Evolutionary conservation across 2,113 vertebrate species (phyloP).

Genomic region (Pontoporia blainvillei): DNA sequence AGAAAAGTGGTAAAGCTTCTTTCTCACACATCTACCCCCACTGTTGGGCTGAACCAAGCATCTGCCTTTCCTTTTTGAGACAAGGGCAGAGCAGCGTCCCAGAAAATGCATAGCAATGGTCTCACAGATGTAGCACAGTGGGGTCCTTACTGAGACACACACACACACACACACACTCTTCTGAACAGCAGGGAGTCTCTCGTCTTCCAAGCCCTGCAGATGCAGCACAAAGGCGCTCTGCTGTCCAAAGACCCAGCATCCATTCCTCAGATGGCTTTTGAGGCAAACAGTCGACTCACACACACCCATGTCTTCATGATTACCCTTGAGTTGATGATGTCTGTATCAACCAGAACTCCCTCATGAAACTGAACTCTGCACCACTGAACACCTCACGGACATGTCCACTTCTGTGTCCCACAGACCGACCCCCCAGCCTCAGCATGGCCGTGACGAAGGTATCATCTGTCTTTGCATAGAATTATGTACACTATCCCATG

Average conservation of each 20-base stretch:
- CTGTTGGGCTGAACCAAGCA: not conserved
- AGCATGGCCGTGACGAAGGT: not conserved
- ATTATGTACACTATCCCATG: too few relatives aligned
- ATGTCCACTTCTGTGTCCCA: not conserved
- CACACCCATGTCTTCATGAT: too few relatives aligned
- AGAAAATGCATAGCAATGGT: not conserved
- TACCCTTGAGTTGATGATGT: not conserved
- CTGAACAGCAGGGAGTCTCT: not conserved
- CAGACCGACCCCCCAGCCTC: not conserved
- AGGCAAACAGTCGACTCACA: not conserved
- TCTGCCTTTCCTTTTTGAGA: not conserved
- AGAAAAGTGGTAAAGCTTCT: not conserved
- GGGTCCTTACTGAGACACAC: not conserved
- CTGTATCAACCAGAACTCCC: not conserved
- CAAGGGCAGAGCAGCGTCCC: not conserved
- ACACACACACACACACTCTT: fast-evolving
- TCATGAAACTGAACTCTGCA: not conserved
- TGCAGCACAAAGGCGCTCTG: too few relatives aligned
- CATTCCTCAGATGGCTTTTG: not conserved
- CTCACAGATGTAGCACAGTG: not conserved
- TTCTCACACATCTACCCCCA: not conserved
- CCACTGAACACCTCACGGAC: not conserved
- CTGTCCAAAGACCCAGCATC: not conserved
- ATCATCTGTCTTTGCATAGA: not conserved
- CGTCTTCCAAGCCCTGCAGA: not conserved